Conservation (phyloP, 2,797 vertebrate genomes). For the Peromyscus nudipes region DNA sequence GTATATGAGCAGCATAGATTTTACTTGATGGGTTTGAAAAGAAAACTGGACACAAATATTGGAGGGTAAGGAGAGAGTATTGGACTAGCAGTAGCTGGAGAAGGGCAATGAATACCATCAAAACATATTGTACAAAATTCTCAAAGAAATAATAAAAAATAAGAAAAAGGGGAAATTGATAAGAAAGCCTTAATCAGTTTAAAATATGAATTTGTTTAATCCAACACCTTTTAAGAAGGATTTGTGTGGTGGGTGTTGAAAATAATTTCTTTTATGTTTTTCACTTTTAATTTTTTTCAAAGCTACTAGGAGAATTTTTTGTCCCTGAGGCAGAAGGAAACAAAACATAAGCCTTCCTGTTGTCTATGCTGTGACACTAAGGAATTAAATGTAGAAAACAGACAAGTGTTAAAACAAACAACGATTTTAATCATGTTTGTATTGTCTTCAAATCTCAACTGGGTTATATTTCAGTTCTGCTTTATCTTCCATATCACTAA, state of each 20-base stretch:
- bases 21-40: neutral
- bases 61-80: too few species aligned
- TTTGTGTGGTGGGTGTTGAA: neutral
- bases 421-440: neutral
- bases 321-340: neutral
- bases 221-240: neutral
- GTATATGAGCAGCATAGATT: neutral
- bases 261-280: neutral
- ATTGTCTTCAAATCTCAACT: neutral
- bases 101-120: too few species aligned
- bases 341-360: neutral
- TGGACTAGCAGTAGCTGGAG: neutral
- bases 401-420: neutral
- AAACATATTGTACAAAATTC: neutral
- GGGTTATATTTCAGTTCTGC: neutral
- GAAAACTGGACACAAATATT: neutral
- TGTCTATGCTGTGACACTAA: neutral
- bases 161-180: neutral
- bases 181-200: neutral
- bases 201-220: conserved; percentile 24
- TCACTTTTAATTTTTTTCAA: neutral
- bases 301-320: neutral
- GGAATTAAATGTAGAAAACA: neutral
- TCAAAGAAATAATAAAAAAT: neutral
- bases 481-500: neutral